Evolutionary conservation across 2,113 vertebrate species (phyloP).

Genomic region (Tonatia bakeri): DNA sequence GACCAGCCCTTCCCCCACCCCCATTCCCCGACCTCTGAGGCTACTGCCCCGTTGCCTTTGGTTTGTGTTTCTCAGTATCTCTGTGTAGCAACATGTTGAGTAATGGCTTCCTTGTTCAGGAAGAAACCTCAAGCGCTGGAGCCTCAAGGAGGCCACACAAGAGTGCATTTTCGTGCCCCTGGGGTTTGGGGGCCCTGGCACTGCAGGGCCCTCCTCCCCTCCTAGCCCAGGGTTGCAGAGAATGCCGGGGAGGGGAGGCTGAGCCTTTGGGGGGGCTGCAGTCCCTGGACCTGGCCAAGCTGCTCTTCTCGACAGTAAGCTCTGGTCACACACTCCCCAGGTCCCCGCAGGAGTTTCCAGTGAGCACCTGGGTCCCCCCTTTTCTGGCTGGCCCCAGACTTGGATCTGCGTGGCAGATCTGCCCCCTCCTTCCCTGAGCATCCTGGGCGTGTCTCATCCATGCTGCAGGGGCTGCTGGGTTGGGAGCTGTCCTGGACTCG

Average conservation of each 20-base stretch:
- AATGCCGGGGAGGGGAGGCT: not conserved
- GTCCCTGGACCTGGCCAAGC: too few species aligned
- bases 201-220: not conserved
- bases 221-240: not conserved
- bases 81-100: slow-evolving; percentile 69
- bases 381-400: not conserved
- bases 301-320: not conserved
- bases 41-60: not conserved
- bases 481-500: not conserved
- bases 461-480: not conserved
- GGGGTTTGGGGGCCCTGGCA: not conserved
- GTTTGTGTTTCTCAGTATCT: slow-evolving; percentile 51
- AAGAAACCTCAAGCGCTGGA: slow-evolving; percentile 10
- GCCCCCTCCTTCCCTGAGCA: not conserved
- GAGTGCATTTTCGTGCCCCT: not conserved
- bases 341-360: not conserved
- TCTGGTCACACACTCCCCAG: not conserved
- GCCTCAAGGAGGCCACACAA: not conserved
- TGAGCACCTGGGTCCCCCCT: not conserved
- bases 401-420: not conserved
- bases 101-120: slow-evolving; percentile 65
- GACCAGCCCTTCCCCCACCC: not conserved
- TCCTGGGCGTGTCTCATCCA: not conserved
- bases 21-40: not conserved
- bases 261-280: not conserved